Base-by-base conservation (phyloP, 2,113 vertebrate species). In the Pseudorasbora parva region DNA sequence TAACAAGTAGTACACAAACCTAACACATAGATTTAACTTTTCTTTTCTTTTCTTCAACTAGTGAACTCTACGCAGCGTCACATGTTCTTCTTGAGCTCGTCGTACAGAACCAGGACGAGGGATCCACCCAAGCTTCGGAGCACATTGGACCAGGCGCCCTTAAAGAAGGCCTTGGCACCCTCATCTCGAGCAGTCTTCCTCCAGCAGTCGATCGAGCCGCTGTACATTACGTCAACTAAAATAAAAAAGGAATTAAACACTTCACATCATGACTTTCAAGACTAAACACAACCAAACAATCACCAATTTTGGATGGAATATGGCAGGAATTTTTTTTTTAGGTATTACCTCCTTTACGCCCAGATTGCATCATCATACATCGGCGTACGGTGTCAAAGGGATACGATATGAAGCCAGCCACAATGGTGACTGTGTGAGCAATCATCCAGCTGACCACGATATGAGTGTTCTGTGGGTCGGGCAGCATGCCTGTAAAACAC, bases 301-400 rank as follows among this genome's bases (percentile, higher is more conserved):
- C 30, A 19, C 54, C 11, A 2, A 80, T 33, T 27, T n/a, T 27
- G 7, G 43, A 51, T 17, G 43, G 14, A 15, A 51, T 15, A 51
- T 43, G 37, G 8, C 2, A 47, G 23, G 1, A 59, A 33, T 43
- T 14, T 8, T 0, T 4, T 14, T 47, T 5, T 19, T 30, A 37
- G 47, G 62, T 91, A 95, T 82, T 79, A 98, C 97, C 93, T 94
- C 95, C 95, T 96, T 95, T 98, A 68, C 95, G 96, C 27, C 97
- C 97, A 0, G 97, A 98, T 95, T 98, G 97, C 98, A 99, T 99
- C 97, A 98, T 98, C 97, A 97, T 97, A 71, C 96, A 94, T 84
- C 96, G 95, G 74, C 96, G 95, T 72, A 98, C 97, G 0, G 97
- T 98, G 88, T 98, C 97, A 27, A 98, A 98, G 7, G 97, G 97